Evolutionary conservation across 2,797 vertebrate species (phyloP).

Genomic region (Acestrorhynchus altus): DNA sequence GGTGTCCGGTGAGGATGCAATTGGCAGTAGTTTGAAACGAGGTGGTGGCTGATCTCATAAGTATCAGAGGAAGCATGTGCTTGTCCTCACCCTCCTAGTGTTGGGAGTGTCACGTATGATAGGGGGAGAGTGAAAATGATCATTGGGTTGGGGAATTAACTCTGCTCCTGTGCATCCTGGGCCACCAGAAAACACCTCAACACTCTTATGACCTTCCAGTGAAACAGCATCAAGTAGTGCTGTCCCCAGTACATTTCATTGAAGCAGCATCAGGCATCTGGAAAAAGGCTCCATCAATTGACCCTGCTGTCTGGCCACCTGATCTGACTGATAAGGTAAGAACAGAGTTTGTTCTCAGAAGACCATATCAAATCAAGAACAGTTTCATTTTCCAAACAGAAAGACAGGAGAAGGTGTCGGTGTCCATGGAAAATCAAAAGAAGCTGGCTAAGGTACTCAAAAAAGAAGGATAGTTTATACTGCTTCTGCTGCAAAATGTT

Average conservation of each 20-base stretch:
- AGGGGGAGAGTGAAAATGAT: too few species aligned
- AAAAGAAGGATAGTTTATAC: conserved; percentile 32
- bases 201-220: too few species aligned
- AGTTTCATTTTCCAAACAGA: conserved; percentile 38
- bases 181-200: too few species aligned
- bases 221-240: too few species aligned
- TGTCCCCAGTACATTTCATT: neutral
- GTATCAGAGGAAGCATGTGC: too few species aligned
- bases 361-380: conserved; percentile 23
- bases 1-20: too few species aligned
- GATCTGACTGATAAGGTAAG: conserved; percentile 34
- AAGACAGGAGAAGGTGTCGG: conserved; percentile 24
- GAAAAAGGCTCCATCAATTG: conserved; percentile 27
- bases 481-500: conserved; percentile 39
- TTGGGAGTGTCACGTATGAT: too few species aligned
- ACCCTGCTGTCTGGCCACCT: too few species aligned
- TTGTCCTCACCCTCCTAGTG: too few species aligned
- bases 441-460: conserved; percentile 42
- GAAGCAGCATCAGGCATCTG: conserved; percentile 3
- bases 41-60: too few species aligned
- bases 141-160: too few species aligned
- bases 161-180: conserved; percentile 14
- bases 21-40: too few species aligned
- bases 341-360: conserved; percentile 39
- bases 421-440: conserved; percentile 25